A percentile compares a stretch with the other conserved stretches of the same genome.
These are phyloP conservation scores for sheep (Ovis aries) DNA, from an alignment of 2,113 vertebrate species.

Conservation along the genomic window ARS-UI_Ramb_v3.0 NC_056072.1:34447001-34447500, in stretches of 20 bases:
- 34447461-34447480: not conserved
- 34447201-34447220: not conserved
- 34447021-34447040: not conserved
- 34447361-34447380: too few species aligned
- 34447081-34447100: not conserved
- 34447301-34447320: not conserved
- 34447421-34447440: constrained; percentile 25
- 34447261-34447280: not conserved
- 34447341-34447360: too few species aligned
- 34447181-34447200: not conserved
- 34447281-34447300: not conserved
- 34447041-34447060: not conserved
- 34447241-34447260: not conserved
- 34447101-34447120: not conserved
- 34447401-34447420: too few species aligned
- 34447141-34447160: not conserved
- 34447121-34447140: not conserved
- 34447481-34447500: not conserved
- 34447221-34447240: not conserved
- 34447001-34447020: not conserved
- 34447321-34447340: too few species aligned
- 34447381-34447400: too few species aligned
- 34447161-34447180: not conserved
- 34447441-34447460: not conserved
- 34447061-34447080: not conserved